Evolutionary conservation across 2,113 vertebrate genomes (phyloP), one percentile per base, ranked within the genome.

Genomic region (Dolichotis patagonum): DNA sequence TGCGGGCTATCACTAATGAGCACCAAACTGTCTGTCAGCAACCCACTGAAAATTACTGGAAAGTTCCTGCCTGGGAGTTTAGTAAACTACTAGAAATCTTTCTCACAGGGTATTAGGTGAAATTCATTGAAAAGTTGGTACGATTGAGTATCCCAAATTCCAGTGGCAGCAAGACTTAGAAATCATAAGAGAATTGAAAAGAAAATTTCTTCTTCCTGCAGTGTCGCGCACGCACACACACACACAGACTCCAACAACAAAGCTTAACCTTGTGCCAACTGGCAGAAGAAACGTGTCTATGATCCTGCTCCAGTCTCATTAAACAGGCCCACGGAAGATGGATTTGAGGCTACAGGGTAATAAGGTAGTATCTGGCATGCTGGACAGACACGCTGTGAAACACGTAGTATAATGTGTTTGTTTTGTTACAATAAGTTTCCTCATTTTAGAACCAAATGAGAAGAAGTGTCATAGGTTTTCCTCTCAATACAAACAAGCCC

Each of bases 401-500:
- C 43, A 63, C 38, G 17, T 5, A 30, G 16, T 28, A 20, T 81
- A 30, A n/a, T 20, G 13, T 77, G 11, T 20, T 82, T 67, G 7
- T 49, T 82, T 80, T 43, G 63, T 49, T 46, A 35, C 43, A 90
- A 7, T 49, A 58, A 54, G 26, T 0, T 24, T 54, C 12, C n/a
- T 93, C 16, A 41, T 85, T 93, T 52, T 73, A 69, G 35, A 83
- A 83, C 22, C 35, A 8, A 73, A 63, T 85, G 71, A 80, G 62
- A 65, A 60, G 24, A 82, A 86, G 30, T 35, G 43, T 49, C 63
- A 88, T 49, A 38, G 16, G 54, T 56, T 95, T 69, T 14, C 2
- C n/a, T 78, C 13, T 65, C 77, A 46, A 24, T 82, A 82, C 65
- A 56, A 97, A 87, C 30, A 93, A 73, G 87, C 28, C 77, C 1